Percentiles rank a stretch among this genome's conserved stretches.
Evolutionary conservation across 2,113 vertebrate species (phyloP).

Genomic region (Calonectris borealis): DNA sequence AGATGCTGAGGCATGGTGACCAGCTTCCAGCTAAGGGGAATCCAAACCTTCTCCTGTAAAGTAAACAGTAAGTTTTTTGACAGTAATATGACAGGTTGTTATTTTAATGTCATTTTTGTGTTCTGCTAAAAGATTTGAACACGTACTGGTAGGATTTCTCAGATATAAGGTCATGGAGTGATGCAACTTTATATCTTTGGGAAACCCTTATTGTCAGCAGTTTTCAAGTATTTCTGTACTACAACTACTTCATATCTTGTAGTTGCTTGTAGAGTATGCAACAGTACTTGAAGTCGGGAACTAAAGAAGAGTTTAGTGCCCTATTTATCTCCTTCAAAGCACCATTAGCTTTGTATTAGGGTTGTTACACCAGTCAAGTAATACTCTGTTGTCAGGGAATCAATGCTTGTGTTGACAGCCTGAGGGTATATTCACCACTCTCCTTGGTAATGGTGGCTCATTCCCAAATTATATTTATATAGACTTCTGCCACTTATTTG

Average conservation of each 20-base stretch:
- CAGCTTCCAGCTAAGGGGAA: neutral
- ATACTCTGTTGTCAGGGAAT: neutral
- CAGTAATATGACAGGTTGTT: neutral
- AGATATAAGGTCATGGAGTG: neutral
- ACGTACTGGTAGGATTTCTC: neutral
- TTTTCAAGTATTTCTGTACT: neutral
- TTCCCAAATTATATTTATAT: conserved; percentile 33
- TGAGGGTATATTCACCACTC: neutral
- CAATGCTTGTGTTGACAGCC: conserved; percentile 27
- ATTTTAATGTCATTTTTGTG: neutral
- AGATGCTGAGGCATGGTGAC: neutral
- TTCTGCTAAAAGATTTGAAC: neutral
- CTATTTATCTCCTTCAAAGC: conserved; percentile 9
- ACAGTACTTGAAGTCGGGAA: neutral
- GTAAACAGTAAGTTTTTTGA: neutral
- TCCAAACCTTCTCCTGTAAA: neutral
- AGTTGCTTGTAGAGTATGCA: neutral
- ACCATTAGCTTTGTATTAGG: conserved; percentile 5
- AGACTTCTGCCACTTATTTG: conserved; percentile 19
- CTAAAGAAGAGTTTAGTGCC: neutral
- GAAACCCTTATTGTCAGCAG: neutral
- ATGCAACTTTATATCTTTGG: neutral
- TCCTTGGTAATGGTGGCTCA: neutral
- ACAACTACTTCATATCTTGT: neutral
- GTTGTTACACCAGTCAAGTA: neutral